phyloP scores from a whole-genome alignment of 2,888 invertebrate genomes.

The Iphiclides podalirius region DNA sequence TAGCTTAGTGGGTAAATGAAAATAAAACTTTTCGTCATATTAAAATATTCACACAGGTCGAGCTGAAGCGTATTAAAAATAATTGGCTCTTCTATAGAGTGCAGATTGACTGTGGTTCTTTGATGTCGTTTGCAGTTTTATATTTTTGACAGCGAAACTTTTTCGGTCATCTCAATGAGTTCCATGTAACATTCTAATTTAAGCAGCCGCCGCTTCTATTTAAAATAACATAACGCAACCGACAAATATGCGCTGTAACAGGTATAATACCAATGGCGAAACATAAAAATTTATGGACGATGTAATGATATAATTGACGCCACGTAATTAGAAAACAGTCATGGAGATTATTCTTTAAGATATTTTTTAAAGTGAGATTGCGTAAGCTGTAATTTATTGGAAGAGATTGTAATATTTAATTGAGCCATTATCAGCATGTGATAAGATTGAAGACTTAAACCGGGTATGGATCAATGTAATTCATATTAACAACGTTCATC shows the following conservation, averaged over 20 bases:
- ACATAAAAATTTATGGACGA: conserved; percentile 29
- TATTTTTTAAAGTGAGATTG: conserved; percentile 13
- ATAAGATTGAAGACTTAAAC: neutral
- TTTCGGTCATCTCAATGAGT: too few relatives aligned
- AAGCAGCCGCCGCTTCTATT: conserved; percentile 5
- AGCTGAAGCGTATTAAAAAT: too few relatives aligned
- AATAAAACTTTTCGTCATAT: too few relatives aligned
- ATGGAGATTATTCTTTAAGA: conserved; percentile 26
- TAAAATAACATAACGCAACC: conserved; percentile 1
- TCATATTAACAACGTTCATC: too few relatives aligned
- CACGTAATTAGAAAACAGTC: conserved; percentile 31
- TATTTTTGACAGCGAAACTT: too few relatives aligned
- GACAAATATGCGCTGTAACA: conserved; percentile 9
- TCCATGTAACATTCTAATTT: conserved; percentile 9
- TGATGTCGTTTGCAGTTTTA: too few relatives aligned
- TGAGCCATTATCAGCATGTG: neutral
- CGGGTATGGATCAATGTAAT: too few relatives aligned
- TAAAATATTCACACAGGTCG: too few relatives aligned
- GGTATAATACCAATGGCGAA: conserved; percentile 27
- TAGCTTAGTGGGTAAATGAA: too few relatives aligned
- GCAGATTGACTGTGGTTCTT: too few relatives aligned
- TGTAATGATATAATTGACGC: conserved; percentile 24
- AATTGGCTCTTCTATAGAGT: too few relatives aligned
- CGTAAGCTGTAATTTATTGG: conserved; percentile 2
- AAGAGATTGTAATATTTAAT: neutral